phyloP scores from a whole-genome alignment of 2,113 vertebrate genomes.

The Amphilophus citrinellus region DNA sequence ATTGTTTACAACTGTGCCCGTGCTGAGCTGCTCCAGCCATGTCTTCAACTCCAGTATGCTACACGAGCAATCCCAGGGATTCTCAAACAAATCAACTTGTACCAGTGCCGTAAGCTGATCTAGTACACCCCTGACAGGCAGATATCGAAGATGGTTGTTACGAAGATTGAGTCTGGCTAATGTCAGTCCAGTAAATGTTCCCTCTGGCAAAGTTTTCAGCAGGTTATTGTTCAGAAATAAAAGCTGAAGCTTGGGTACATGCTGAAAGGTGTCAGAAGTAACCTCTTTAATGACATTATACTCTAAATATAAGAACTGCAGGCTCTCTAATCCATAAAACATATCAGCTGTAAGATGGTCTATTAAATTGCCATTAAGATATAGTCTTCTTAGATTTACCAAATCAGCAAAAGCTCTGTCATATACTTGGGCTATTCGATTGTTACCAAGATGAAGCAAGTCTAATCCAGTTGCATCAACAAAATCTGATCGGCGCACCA shows the following conservation, averaged over 20 bases:
- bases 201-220: conserved; percentile 89
- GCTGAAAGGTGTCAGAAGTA: conserved; percentile 86
- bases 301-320: conserved; percentile 97
- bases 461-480: conserved; percentile 92
- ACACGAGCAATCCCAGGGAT: conserved; percentile 98
- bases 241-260: conserved; percentile 94
- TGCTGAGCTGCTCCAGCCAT: conserved; percentile 95
- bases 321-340: conserved; percentile 91
- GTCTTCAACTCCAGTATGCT: conserved; percentile 90
- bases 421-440: conserved; percentile 91
- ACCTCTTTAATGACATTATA: conserved; percentile 96
- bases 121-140: conserved; percentile 90
- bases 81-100: conserved; percentile 97
- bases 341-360: conserved; percentile 88
- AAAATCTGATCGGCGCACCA: conserved; percentile 91
- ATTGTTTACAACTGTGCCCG: conserved; percentile 91
- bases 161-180: conserved; percentile 92
- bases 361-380: conserved; percentile 95
- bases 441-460: conserved; percentile 96
- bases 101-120: conserved; percentile 92
- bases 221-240: conserved; percentile 97
- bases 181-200: conserved; percentile 89
- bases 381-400: conserved; percentile 91
- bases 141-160: conserved; percentile 91
- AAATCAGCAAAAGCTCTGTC: conserved; percentile 92